phyloP scores from a whole-genome alignment of 2,113 vertebrate species.

The Coregonus clupeaformis region DNA sequence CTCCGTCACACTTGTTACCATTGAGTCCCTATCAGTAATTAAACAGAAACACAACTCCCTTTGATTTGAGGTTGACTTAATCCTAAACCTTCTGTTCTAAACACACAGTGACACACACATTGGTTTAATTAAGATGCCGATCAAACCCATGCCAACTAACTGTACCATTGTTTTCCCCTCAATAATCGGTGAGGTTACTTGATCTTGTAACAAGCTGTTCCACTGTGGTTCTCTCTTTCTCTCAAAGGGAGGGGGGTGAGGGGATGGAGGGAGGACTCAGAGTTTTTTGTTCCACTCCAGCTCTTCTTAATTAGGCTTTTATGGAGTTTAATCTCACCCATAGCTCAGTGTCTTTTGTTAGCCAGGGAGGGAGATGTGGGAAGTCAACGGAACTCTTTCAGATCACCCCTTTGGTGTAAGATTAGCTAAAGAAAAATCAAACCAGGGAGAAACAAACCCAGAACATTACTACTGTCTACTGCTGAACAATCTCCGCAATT shows the following conservation, averaged over 20 bases:
- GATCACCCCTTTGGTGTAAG: conserved; percentile 15
- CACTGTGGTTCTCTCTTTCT: not conserved
- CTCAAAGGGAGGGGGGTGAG: not conserved
- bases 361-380: conserved; percentile 18
- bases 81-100: not conserved
- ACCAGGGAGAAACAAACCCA: not conserved
- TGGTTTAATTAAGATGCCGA: conserved; percentile 7
- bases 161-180: not conserved
- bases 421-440: not conserved
- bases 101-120: conserved; percentile 9
- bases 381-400: conserved; percentile 18
- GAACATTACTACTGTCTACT: not conserved
- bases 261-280: not conserved
- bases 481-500: not conserved
- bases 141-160: conserved; percentile 1
- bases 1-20: conserved; percentile 20
- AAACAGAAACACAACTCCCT: not conserved
- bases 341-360: conserved; percentile 8
- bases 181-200: conserved; percentile 2
- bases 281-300: not conserved
- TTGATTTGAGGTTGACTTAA: not conserved
- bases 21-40: not conserved
- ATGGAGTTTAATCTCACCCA: conserved; percentile 6
- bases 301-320: conserved; percentile 16
- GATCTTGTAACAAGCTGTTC: not conserved